Evolutionary conservation across 2,797 vertebrate species (phyloP).

Genomic region (Eospalax fontanierii): DNA sequence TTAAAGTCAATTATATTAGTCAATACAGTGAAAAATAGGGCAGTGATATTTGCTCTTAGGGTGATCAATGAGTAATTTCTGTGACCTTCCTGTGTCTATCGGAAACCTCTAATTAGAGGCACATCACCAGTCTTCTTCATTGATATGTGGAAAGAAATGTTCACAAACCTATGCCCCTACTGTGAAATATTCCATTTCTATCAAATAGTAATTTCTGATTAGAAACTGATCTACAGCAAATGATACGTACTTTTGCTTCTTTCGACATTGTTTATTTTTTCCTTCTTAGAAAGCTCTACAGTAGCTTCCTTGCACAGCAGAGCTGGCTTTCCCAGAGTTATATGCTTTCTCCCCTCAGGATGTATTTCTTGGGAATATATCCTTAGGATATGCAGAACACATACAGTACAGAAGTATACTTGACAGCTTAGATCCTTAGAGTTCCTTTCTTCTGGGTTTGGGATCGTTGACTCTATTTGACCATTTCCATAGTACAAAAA

Average conservation of each 20-base stretch:
- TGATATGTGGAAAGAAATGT: constrained; percentile 1
- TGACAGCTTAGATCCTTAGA: constrained; percentile 36
- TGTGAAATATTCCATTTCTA: constrained; percentile 58
- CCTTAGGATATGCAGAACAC: not conserved
- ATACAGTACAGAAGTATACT: not conserved
- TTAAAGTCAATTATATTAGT: constrained; percentile 51
- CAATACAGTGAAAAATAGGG: constrained; percentile 50
- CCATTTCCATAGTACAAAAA: not conserved
- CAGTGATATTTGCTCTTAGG: constrained; percentile 13
- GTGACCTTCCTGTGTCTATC: not conserved
- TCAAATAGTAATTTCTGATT: constrained; percentile 63
- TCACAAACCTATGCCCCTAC: not conserved
- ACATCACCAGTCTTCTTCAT: not conserved
- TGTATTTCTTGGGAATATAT: not conserved
- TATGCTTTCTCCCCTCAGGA: not conserved
- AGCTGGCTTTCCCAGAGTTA: constrained; percentile 45
- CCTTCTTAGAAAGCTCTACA: constrained; percentile 25
- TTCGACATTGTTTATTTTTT: constrained; percentile 10
- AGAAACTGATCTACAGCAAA: constrained; percentile 34
- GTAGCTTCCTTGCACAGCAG: constrained; percentile 1
- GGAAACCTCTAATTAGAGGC: constrained; percentile 28
- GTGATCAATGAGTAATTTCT: constrained; percentile 48
- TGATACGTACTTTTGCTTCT: constrained; percentile 42
- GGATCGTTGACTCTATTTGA: constrained; percentile 2
- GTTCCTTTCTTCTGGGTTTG: not conserved